Evolutionary conservation across 2,888 invertebrate genomes (phyloP).

Genomic region (Cerastis rubricosa): DNA sequence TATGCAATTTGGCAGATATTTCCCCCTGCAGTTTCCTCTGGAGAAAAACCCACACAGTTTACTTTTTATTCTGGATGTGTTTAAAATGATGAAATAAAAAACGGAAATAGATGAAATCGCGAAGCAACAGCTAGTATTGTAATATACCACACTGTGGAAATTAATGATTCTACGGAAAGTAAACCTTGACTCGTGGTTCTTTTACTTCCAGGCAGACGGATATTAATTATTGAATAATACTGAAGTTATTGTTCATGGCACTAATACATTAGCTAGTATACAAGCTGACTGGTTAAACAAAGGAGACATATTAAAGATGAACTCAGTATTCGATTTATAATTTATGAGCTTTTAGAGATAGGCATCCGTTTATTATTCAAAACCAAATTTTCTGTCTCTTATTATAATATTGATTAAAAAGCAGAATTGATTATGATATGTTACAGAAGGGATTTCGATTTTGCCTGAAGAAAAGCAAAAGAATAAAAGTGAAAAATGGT

Average conservation of each 20-base stretch:
- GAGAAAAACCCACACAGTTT: neutral
- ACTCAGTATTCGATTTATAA: no score
- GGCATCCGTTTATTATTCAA: neutral
- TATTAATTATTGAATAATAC: neutral
- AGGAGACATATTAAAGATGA: no score
- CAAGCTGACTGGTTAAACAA: neutral
- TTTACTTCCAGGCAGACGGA: neutral
- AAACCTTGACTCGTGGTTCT: neutral
- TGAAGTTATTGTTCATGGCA: neutral
- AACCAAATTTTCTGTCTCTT: no score
- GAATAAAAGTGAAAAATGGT: no score
- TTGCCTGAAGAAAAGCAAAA: no score
- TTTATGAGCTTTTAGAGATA: neutral
- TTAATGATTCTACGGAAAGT: neutral
- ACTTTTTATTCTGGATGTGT: neutral
- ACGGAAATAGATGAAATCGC: neutral
- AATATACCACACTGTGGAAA: neutral
- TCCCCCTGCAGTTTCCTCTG: no score
- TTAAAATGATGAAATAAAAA: neutral
- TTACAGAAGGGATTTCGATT: no score
- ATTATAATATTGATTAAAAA: no score
- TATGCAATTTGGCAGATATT: neutral
- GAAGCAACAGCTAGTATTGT: neutral
- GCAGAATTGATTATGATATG: no score
- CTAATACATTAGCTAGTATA: neutral